These are phyloP conservation scores for Prochilodus magdalenae DNA, from an alignment of 2,113 vertebrate genomes.

Conservation along the genomic window DNA sequence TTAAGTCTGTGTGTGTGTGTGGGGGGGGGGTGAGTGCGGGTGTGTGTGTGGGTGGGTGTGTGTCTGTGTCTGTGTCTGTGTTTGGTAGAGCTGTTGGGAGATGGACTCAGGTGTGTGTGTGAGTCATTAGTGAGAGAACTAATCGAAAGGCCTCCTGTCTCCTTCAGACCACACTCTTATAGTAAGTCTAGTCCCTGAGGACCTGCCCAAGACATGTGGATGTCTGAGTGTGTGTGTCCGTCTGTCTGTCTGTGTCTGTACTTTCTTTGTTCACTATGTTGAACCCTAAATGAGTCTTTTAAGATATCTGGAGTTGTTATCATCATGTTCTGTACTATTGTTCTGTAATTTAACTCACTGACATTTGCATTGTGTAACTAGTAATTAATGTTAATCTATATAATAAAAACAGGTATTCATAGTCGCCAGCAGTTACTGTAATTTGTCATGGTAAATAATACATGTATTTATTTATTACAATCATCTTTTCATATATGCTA, in stretches of 20 bases:
- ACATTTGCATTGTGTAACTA: too few relatives aligned
- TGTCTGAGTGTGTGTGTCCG: slow-evolving; percentile 15
- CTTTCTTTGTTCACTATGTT: slow-evolving; percentile 2
- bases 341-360: not conserved
- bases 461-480: too few relatives aligned
- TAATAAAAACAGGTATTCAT: too few relatives aligned
- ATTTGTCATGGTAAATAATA: too few relatives aligned
- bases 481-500: too few relatives aligned
- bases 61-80: not conserved
- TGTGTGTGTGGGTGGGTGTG: slow-evolving; percentile 7
- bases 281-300: not conserved
- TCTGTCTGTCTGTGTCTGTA: slow-evolving; percentile 1
- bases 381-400: too few relatives aligned
- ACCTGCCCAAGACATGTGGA: not conserved
- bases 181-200: slow-evolving; percentile 56
- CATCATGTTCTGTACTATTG: not conserved
- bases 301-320: not conserved
- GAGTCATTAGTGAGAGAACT: slow-evolving; percentile 69
- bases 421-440: too few relatives aligned
- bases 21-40: not conserved
- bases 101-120: slow-evolving; percentile 72
- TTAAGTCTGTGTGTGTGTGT: not conserved
- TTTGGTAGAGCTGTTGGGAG: slow-evolving; percentile 28
- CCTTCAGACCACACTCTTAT: slow-evolving; percentile 61
- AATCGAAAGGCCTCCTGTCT: slow-evolving; percentile 69